phyloP scores from a whole-genome alignment of 2,113 vertebrate genomes.

The Meriones unguiculatus region DNA sequence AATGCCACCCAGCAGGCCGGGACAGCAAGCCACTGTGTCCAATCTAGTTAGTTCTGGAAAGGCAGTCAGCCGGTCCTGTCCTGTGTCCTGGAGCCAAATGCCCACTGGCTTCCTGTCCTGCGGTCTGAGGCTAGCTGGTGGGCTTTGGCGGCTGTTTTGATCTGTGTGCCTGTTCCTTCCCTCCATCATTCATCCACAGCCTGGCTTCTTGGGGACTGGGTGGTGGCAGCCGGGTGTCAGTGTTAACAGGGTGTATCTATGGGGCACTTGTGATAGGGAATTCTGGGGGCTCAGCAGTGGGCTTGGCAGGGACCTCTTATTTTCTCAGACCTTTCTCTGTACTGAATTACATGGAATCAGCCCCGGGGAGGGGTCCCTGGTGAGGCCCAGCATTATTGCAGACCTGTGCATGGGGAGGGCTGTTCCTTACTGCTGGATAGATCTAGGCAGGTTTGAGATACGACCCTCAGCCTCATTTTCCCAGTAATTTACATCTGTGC shows the following conservation, averaged over 20 bases:
- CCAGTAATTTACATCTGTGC: rapidly evolving
- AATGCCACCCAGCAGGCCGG: neutral
- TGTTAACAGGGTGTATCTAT: rapidly evolving
- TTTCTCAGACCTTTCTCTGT: rapidly evolving
- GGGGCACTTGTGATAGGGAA: rapidly evolving
- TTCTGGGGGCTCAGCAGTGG: rapidly evolving
- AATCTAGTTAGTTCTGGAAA: neutral
- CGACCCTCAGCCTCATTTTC: rapidly evolving
- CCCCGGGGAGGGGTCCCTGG: neutral
- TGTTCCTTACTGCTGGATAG: rapidly evolving
- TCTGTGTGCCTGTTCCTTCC: constrained; percentile 20
- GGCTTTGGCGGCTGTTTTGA: neutral
- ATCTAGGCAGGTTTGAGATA: rapidly evolving
- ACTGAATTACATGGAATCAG: rapidly evolving
- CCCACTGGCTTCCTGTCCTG: neutral
- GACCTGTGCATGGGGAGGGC: neutral
- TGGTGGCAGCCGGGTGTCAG: rapidly evolving
- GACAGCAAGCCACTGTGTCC: neutral
- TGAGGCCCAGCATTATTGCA: neutral
- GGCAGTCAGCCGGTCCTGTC: rapidly evolving
- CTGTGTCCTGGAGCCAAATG: neutral
- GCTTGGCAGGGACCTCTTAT: rapidly evolving
- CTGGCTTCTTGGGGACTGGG: neutral
- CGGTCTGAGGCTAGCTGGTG: neutral
- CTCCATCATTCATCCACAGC: neutral